Evolutionary conservation across 2,797 vertebrate genomes (phyloP), one percentile per base, ranked within the genome.

Genomic region (Trichosurus vulpecula): DNA sequence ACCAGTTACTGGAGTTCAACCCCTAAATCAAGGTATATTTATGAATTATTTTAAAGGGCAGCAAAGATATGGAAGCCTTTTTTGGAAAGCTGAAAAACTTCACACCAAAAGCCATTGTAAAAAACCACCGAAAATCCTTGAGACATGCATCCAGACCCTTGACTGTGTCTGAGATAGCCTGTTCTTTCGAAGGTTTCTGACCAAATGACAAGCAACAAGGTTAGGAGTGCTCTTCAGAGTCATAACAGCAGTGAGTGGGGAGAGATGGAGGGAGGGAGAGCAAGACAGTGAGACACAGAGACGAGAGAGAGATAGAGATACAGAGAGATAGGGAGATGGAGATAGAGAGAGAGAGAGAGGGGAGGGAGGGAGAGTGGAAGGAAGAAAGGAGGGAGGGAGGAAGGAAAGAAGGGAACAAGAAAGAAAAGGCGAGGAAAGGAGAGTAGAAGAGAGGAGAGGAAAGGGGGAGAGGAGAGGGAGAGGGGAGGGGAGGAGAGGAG

Each of bases 391-490:
- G n/a, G n/a, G n/a, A n/a, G n/a, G n/a, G n/a, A n/a, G n/a, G n/a
- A n/a, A n/a, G n/a, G n/a, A n/a, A n/a, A n/a, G n/a, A n/a, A n/a
- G n/a, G n/a, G n/a, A n/a, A n/a, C n/a, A n/a, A n/a, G n/a, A n/a
- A n/a, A n/a, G n/a, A n/a, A n/a, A n/a, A n/a, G n/a, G n/a, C n/a
- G n/a, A n/a, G n/a, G n/a, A n/a, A n/a, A n/a, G n/a, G n/a, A n/a
- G n/a, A n/a, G n/a, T n/a, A n/a, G n/a, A n/a, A n/a, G 1, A 55
- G 1, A 55, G 25, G 5, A 22, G 6, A 19, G 56, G 0, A 22
- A 55, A 27, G 22, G 25, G 55, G 12, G 25, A 4, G 6, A 25
- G 56, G 25, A 22, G 12, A 25, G 16, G 4, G 16, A 55, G 54
- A 13, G 12, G 55, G 54, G 22, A 55, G 25, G 16, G 54, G 55